Conservation (phyloP, 2,888 invertebrate species). For the Endotricha flammealis region DNA sequence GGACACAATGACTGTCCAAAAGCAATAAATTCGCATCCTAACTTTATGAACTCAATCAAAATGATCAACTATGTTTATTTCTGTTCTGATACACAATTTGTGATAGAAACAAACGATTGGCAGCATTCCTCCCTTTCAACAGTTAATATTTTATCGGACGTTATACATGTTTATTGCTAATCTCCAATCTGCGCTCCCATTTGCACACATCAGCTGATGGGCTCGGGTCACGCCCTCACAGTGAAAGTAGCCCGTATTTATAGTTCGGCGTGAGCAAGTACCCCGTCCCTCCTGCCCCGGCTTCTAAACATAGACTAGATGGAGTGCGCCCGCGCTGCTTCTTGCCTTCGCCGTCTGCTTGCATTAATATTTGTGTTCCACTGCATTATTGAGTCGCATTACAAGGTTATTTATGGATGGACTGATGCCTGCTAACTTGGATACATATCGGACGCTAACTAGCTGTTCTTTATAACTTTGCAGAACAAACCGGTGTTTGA, state of each 20-base stretch:
- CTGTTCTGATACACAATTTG: too few relatives aligned
- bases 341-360: conserved; percentile 34
- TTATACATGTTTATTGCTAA: conserved; percentile 9
- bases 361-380: conserved; percentile 39
- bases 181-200: conserved; percentile 30
- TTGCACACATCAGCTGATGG: conserved; percentile 51
- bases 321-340: conserved; percentile 24
- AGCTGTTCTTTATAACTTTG: background rate
- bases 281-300: conserved; percentile 24
- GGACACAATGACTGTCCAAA: too few relatives aligned
- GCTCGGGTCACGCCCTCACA: conserved; percentile 47
- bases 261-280: conserved; percentile 43
- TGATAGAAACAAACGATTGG: background rate
- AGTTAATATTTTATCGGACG: conserved; percentile 7
- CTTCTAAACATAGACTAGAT: conserved; percentile 40
- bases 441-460: conserved; percentile 2
- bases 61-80: too few relatives aligned
- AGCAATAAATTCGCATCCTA: too few relatives aligned
- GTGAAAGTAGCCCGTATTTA: conserved; percentile 54
- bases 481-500: too few relatives aligned
- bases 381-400: conserved; percentile 38
- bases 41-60: too few relatives aligned
- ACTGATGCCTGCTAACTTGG: conserved; percentile 3
- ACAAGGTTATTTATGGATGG: conserved; percentile 28
- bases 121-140: background rate